Evolutionary conservation across 2,888 invertebrate genomes (phyloP).

Genomic region (Callyntrura sp.): DNA sequence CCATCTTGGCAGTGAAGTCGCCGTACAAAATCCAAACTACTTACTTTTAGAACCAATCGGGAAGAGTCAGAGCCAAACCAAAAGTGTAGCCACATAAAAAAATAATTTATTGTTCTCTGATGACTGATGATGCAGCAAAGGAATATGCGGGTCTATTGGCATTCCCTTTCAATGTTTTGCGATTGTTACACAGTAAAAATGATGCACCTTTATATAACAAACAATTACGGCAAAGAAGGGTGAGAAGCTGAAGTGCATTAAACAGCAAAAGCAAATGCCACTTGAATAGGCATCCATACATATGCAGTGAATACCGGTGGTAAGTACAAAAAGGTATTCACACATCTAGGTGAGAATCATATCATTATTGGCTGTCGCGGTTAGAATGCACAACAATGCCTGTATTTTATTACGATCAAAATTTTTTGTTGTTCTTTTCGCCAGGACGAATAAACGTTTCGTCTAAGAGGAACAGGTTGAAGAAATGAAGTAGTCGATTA

Average conservation of each 20-base stretch:
- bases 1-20: not conserved
- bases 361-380: not conserved
- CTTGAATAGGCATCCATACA: not conserved
- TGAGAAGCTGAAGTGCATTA: too few species aligned
- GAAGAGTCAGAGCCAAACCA: constrained; percentile 14
- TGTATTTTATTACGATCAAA: constrained; percentile 30
- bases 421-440: constrained; percentile 7
- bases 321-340: not conserved
- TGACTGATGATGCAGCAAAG: constrained; percentile 30
- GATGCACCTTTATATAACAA: not conserved
- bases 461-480: constrained; percentile 35
- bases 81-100: constrained; percentile 24
- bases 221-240: too few species aligned
- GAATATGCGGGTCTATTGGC: not conserved
- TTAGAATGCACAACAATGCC: not conserved
- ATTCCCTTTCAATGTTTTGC: not conserved
- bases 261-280: too few species aligned
- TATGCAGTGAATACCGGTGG: not conserved
- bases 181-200: not conserved
- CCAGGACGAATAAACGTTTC: not conserved
- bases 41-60: not conserved
- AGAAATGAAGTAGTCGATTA: constrained; percentile 20
- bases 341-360: not conserved
- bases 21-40: not conserved
- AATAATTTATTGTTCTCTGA: constrained; percentile 6